Conservation (phyloP, 64 coral and sea anemone genomes). For the Orbicella faveolata region DNA sequence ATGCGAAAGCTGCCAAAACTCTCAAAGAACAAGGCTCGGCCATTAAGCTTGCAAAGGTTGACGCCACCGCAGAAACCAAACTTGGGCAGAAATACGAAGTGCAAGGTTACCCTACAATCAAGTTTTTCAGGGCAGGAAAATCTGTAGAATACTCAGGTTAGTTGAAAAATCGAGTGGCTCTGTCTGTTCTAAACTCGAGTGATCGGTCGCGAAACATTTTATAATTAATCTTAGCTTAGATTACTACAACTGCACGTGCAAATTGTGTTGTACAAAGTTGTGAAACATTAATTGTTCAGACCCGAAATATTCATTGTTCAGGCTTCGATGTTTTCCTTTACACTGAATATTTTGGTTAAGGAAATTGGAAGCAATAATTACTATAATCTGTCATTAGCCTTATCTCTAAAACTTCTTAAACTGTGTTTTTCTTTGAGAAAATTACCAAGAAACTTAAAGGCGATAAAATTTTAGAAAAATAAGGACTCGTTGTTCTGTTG, state of each 20-base stretch:
- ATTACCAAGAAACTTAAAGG: too few species aligned
- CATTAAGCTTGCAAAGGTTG: slow-evolving; percentile 92
- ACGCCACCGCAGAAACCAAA: slow-evolving; percentile 81
- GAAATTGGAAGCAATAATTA: not conserved
- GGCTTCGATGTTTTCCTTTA: slow-evolving; percentile 3
- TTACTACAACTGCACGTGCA: slow-evolving; percentile 47
- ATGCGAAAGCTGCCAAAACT: slow-evolving; percentile 67
- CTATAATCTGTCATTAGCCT: not conserved
- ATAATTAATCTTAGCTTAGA: not conserved
- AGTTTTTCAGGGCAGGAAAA: slow-evolving; percentile 90
- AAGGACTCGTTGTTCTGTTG: not conserved
- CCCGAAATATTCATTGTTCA: not conserved
- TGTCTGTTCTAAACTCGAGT: not conserved
- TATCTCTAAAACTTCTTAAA: not conserved
- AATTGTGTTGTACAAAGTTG: not conserved
- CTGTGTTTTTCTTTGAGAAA: not conserved
- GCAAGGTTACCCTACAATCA: slow-evolving; percentile 93
- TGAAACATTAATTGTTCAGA: slow-evolving; percentile 39
- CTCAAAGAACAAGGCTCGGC: slow-evolving; percentile 71
- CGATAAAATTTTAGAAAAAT: too few species aligned
- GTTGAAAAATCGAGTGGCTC: not conserved
- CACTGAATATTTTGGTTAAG: not conserved
- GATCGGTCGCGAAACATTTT: not conserved
- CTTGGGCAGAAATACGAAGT: slow-evolving; percentile 91
- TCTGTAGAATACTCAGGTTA: slow-evolving; percentile 83